phyloP scores from a whole-genome alignment of 2,113 vertebrate species.

The Pluvianellus socialis region DNA sequence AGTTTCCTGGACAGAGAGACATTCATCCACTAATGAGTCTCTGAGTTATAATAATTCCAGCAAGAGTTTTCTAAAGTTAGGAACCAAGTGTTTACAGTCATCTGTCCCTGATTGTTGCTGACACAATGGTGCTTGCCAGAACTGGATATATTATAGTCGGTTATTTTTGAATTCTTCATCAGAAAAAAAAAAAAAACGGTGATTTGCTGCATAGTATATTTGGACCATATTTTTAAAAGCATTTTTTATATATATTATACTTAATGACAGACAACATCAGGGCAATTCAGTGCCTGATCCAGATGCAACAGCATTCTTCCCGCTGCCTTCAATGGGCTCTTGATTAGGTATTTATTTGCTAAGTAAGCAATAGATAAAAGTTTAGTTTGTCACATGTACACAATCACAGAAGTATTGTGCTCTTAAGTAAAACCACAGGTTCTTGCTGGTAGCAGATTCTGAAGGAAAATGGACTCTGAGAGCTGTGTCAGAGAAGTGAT shows the following conservation, averaged over 20 bases:
- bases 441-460: background rate
- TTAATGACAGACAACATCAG: background rate
- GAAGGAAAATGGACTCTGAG: background rate
- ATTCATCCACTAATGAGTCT: background rate
- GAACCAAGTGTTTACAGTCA: background rate
- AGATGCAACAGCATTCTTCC: background rate
- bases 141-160: background rate
- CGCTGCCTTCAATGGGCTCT: background rate
- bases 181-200: background rate
- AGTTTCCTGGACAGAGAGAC: background rate
- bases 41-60: background rate
- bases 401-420: background rate
- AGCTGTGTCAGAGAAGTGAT: background rate
- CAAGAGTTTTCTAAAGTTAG: background rate
- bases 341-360: slow-evolving; percentile 14
- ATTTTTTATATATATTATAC: background rate
- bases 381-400: background rate
- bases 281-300: background rate
- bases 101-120: background rate
- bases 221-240: background rate
- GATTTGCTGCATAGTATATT: background rate
- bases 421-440: background rate
- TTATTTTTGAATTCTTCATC: background rate
- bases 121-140: background rate
- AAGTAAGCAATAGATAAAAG: background rate